phyloP scores from a whole-genome alignment of 2,888 invertebrate genomes.

The Spisula subtruncata region DNA sequence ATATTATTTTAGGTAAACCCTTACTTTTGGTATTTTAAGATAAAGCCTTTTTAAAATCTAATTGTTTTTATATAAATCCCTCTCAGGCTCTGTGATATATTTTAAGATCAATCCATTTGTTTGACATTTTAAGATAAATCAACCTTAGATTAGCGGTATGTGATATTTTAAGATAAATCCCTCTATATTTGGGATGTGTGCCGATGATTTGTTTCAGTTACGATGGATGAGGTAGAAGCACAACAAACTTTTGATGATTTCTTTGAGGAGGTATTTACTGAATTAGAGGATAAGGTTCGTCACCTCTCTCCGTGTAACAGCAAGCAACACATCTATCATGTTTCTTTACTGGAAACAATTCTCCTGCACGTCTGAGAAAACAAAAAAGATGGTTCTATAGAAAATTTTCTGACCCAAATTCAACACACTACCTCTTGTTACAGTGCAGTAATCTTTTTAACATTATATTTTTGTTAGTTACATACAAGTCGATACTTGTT shows the following conservation, averaged over 20 bases:
- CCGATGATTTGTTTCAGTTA: slow-evolving; percentile 79
- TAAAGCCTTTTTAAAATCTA: no score
- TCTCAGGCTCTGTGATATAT: no score
- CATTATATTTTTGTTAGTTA: no score
- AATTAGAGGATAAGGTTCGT: slow-evolving; percentile 96
- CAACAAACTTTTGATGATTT: slow-evolving; percentile 99
- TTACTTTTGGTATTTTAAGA: no score
- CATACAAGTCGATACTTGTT: no score
- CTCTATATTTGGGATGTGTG: slow-evolving; percentile 27
- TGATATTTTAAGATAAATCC: not conserved
- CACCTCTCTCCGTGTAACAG: slow-evolving; percentile 25
- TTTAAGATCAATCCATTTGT: not conserved
- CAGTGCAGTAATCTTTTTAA: no score
- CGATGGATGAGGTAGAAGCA: slow-evolving; percentile 97
- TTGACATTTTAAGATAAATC: not conserved
- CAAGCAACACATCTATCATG: not conserved
- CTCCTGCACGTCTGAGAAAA: not conserved
- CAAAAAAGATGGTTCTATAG: no score
- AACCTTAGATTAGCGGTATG: not conserved
- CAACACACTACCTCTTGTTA: no score
- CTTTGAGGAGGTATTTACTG: slow-evolving; percentile 99
- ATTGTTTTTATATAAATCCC: no score
- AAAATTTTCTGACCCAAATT: no score
- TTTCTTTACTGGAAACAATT: not conserved
- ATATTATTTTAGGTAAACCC: no score